phyloP scores from a whole-genome alignment of 2,113 vertebrate species.

The Hepsetus odoe region DNA sequence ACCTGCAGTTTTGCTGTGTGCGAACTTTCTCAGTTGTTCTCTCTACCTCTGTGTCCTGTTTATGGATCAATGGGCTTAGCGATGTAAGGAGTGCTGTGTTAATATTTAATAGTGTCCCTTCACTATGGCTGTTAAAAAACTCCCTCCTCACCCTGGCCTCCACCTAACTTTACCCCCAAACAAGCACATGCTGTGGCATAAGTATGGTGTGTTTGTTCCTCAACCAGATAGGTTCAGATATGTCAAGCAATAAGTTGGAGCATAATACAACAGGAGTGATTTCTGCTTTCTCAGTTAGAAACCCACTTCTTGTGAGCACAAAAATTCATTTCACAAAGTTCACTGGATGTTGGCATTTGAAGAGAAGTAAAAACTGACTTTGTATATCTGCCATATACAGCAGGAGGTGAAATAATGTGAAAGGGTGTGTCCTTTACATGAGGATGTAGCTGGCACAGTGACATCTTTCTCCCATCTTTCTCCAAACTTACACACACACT shows the following conservation, averaged over 20 bases:
- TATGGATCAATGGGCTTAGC: constrained; percentile 46
- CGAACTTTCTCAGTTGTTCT: constrained; percentile 20
- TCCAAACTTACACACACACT: too few relatives aligned
- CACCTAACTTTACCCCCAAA: not conserved
- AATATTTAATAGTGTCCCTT: constrained; percentile 46
- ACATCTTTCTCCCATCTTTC: too few relatives aligned
- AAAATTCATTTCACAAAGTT: too few relatives aligned
- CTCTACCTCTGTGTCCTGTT: constrained; percentile 28
- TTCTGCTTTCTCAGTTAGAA: not conserved
- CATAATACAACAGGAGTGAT: not conserved
- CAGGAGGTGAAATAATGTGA: not conserved
- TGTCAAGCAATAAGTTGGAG: not conserved
- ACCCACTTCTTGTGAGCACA: not conserved
- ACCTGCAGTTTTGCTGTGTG: constrained; percentile 29
- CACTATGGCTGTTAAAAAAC: constrained; percentile 19
- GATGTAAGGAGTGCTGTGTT: constrained; percentile 38
- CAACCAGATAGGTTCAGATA: not conserved
- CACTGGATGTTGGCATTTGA: not conserved
- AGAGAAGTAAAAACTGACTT: not conserved
- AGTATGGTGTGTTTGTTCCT: not conserved
- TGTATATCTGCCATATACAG: constrained; percentile 13
- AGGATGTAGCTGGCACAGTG: too few relatives aligned
- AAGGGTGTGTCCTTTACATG: too few relatives aligned
- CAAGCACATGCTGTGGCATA: not conserved
- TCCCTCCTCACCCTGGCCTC: constrained; percentile 1